Base-by-base conservation (phyloP, 2,113 vertebrate genomes). In the Trinectes maculatus region DNA sequence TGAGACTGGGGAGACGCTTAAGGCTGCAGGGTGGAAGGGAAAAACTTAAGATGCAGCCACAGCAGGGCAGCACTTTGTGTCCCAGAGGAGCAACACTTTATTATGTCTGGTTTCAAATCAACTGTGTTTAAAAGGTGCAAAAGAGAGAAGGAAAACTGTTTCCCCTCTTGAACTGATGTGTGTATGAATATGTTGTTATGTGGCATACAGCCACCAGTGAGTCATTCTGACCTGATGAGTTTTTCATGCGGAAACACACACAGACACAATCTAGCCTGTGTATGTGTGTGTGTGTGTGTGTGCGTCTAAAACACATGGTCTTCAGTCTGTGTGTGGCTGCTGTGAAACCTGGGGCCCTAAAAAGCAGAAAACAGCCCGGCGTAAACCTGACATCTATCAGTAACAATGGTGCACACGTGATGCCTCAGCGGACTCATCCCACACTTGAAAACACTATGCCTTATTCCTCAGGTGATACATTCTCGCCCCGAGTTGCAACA, bases 31-130 rank as follows among this genome's bases (percentile, higher is more conserved):
- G 46, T 63, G 53, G 67, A 82, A 60, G 49, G 70, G 77, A 85
- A 79, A 42, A 71, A 77, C 71, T 77, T 72, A 60, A 78, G 68
- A 80, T 52, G 54, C 16, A 69, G 70, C 72, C 54, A 47, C 74
- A 72, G 77, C 48, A 47, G 62, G 72, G 72, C 63, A 47, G 22
- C 72, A 56, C 46, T 25, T 40, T 66, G 58, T 53, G 43, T 87
- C 83, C 55, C 78, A 16, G 26, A 8, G 80, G 65, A 77, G 61
- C 73, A 19, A 57, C 71, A 70, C 71, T 83, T 84, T 84, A 74
- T 84, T 82, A 83, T 67, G 77, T 85, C 82, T 72, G 79, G 61
- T 79, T 81, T 77, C 52, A 74, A 75, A 55, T 73, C 54, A 64
- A 37, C 33, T 19, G 31, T 28, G 36, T 60, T 79, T 80, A 71